Evolutionary conservation across 2,113 vertebrate species (phyloP), one percentile per base, ranked within the genome.

Genomic region (Acrocephalus arundinaceus): DNA sequence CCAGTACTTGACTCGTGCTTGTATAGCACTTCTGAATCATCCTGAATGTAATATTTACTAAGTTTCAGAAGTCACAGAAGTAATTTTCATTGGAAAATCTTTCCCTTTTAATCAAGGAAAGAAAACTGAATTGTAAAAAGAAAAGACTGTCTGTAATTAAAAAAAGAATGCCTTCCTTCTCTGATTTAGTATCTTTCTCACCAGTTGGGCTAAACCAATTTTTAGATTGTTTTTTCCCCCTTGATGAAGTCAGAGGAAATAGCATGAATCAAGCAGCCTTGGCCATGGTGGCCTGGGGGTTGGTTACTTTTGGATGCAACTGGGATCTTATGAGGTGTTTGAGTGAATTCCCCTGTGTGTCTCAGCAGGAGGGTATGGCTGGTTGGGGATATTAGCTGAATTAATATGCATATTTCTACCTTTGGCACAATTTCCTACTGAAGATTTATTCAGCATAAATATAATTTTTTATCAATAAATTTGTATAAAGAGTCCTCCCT

Each of bases 211-310:
- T 65, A 22, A 41, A 73, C 23, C 10, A 43, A 5, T 8, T 74
- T 63, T 33, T 11, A 12, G 31, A 13, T 77, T 37, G 9, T 30
- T 93, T 52, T 51, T 24, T 16, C 5, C 14, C 16, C 10, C 33
- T 54, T 55, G 46, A 17, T 20, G 6, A 15, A 20, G 27, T 52
- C 31, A 37, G 22, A 83, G 67, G 46, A 33, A 43, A 35, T 15
- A 25, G 24, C 61, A 57, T 2, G 0, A 12, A 1, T 7, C 19
- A 19, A n/a, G 13, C 22, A 37, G 24, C 57, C 37, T 58, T 35
- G n/a, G 35, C 2, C 6, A 8, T 1, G 4, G 23, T 25, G 27
- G 13, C 13, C 19, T 8, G 0, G 27, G 25, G 23, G 3, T 9
- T 77, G 27, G 30, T 27, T n/a, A 8, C 4, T 48, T 73, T 43